Evolutionary conservation across 2,113 vertebrate genomes (phyloP).

Genomic region (Cromileptes altivelis): DNA sequence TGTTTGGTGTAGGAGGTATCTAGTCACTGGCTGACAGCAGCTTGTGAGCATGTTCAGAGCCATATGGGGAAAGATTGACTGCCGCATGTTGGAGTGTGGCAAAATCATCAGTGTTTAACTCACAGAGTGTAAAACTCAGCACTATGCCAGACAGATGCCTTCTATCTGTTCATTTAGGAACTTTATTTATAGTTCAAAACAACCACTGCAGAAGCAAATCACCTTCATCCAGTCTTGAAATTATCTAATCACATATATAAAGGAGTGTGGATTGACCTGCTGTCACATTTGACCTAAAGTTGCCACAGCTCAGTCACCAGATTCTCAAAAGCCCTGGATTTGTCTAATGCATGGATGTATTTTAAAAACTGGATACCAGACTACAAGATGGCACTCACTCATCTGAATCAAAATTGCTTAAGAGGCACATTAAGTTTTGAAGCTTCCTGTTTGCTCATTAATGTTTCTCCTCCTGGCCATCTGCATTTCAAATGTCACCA

Average conservation of each 20-base stretch:
- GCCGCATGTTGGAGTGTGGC: conserved; percentile 48
- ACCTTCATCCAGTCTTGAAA: background rate
- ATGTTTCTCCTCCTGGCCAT: background rate
- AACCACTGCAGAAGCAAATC: background rate
- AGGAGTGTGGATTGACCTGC: background rate
- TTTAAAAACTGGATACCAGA: background rate
- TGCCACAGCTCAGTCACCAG: background rate
- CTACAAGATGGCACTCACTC: background rate
- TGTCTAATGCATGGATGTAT: background rate
- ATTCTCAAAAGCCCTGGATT: background rate
- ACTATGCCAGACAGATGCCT: conserved; percentile 46
- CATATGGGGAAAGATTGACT: conserved; percentile 74
- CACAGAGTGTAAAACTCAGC: conserved; percentile 44
- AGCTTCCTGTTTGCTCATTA: conserved; percentile 9
- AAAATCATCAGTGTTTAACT: conserved; percentile 55
- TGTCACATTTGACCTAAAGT: background rate
- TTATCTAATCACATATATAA: background rate
- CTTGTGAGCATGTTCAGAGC: conserved; percentile 72
- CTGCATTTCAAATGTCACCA: no score
- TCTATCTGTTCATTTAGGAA: conserved; percentile 16
- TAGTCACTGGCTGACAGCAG: conserved; percentile 73
- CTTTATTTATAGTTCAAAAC: conserved; percentile 16
- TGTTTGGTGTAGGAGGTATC: conserved; percentile 70
- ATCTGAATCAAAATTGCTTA: background rate
- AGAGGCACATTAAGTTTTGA: background rate